Conservation (phyloP, 2,888 invertebrate species). For the Chelonus formosanus region DNA sequence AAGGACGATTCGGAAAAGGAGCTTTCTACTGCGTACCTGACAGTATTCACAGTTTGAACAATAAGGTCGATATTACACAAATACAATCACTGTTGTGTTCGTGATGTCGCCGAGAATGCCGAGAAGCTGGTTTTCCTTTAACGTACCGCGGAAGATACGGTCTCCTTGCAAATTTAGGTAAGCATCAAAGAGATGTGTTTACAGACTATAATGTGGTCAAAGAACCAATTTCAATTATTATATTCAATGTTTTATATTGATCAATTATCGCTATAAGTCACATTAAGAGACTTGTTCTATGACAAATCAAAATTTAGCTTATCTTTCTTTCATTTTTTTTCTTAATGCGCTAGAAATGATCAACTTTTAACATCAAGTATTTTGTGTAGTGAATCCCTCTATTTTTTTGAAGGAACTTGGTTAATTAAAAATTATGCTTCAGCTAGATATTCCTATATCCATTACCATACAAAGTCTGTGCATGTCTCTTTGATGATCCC, state of each 20-base stretch:
- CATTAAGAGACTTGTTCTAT: too few species aligned
- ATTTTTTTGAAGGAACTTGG: too few species aligned
- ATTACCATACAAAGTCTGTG: slow-evolving; percentile 30
- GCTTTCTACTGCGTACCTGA: slow-evolving; percentile 48
- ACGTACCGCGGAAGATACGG: slow-evolving; percentile 37
- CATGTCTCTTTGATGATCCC: slow-evolving; percentile 37
- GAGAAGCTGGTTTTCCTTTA: slow-evolving; percentile 41
- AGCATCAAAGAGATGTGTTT: slow-evolving; percentile 45
- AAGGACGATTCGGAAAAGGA: slow-evolving; percentile 48
- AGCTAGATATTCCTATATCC: background rate
- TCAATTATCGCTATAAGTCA: too few species aligned
- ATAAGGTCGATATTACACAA: slow-evolving; percentile 39
- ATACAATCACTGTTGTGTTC: slow-evolving; percentile 36
- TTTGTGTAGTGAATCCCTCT: too few species aligned
- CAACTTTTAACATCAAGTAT: too few species aligned
- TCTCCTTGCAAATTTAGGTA: slow-evolving; percentile 40
- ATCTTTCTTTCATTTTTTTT: too few species aligned
- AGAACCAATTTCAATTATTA: background rate
- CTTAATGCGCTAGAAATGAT: too few species aligned
- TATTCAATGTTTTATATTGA: too few species aligned
- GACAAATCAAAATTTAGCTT: too few species aligned
- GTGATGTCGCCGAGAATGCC: slow-evolving; percentile 40
- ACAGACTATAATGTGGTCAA: slow-evolving; percentile 35
- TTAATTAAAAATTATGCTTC: too few species aligned
- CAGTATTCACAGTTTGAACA: slow-evolving; percentile 41